Evolutionary conservation across 2,888 invertebrate species (phyloP), one percentile per base, ranked within the genome.

Genomic region (Athripsodes cinereus): DNA sequence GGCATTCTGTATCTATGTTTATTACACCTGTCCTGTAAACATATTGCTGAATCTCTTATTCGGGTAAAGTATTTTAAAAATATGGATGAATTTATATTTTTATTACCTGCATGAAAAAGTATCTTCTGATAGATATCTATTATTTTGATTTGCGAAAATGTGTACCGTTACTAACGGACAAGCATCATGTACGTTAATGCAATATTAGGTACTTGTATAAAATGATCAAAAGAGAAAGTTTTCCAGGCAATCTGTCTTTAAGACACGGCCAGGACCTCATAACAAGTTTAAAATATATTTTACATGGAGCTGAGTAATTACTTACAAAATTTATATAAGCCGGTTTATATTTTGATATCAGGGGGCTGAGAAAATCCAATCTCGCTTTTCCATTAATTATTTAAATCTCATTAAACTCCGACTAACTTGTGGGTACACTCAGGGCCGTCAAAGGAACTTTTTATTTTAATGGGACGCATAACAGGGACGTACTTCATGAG

Each of bases 341-440:
- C 49, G 61, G 62, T 62, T 61, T 64, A 64, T 64, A 64, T 62
- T 62, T 61, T 61, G 62, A 60, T 58, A 62, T 62, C 64, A 55
- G 57, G 61, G 54, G 59, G 58, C 54, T 53, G 75, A 75, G 75
- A 74, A 71, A 75, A 76, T 75, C 74, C 73, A 77, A 78, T 78
- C 77, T 76, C 74, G 75, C 72, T 73, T 74, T 73, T 75, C 77
- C 76, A 78, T 78, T 78, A 79, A 78, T 78, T 78, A 78, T 78
- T 78, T 76, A 78, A 78, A 78, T 77, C 75, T 76, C 75, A 77
- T 77, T 77, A 77, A 76, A 74, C 76, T 74, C 71, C 72, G 72
- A 72, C 73, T 74, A 74, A 70, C 73, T 72, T 72, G 72, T 54
- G 63, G 63, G 61, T 52, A 56, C 58, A 54, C 59, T 55, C 58